Conservation (phyloP, 2,888 invertebrate genomes). For the Drepanosiphum platanoidis region DNA sequence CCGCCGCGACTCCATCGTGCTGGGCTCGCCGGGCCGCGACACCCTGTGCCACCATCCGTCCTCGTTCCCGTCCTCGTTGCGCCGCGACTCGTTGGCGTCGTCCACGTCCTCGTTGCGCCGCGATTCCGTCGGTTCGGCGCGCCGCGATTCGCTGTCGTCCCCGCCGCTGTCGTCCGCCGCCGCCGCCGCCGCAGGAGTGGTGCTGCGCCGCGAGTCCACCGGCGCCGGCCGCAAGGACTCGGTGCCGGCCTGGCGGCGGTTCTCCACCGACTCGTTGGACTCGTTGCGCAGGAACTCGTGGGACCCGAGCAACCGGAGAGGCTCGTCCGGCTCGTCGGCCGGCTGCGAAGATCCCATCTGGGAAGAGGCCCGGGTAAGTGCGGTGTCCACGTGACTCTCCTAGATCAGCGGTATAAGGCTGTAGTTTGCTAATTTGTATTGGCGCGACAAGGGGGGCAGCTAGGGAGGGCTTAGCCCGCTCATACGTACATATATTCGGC, state of each 20-base stretch:
- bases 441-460: too few species aligned
- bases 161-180: neutral
- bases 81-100: constrained; percentile 72
- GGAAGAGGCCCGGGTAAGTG: constrained; percentile 70
- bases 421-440: too few species aligned
- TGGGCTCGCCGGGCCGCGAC: constrained; percentile 64
- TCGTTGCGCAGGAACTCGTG: constrained; percentile 75
- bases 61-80: constrained; percentile 75
- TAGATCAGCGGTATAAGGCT: too few species aligned
- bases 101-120: constrained; percentile 67
- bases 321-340: constrained; percentile 73
- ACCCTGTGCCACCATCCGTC: constrained; percentile 72
- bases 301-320: constrained; percentile 75
- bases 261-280: constrained; percentile 79
- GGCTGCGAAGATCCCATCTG: constrained; percentile 73
- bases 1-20: constrained; percentile 71
- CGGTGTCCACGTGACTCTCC: neutral
- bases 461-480: too few species aligned
- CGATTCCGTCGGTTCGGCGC: constrained; percentile 65
- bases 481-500: too few species aligned
- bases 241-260: constrained; percentile 68
- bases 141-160: constrained; percentile 52
- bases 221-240: constrained; percentile 67
- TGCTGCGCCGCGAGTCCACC: constrained; percentile 46
- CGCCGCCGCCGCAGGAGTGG: constrained; percentile 45